phyloP scores from a whole-genome alignment of 2,797 vertebrate species.

The Discoglossus pictus region DNA sequence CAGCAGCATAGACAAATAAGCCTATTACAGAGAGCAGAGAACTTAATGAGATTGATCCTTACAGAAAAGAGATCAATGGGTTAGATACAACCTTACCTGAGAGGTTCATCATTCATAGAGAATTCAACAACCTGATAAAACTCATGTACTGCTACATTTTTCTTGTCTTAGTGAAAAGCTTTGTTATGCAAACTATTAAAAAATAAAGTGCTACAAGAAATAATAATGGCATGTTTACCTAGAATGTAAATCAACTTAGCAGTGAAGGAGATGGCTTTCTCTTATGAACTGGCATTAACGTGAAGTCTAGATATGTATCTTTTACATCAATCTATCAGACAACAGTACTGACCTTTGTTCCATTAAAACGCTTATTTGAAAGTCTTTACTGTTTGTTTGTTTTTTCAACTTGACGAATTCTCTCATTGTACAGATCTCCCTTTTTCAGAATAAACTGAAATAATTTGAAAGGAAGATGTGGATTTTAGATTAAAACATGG shows the following conservation, averaged over 20 bases:
- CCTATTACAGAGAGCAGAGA: conserved; percentile 58
- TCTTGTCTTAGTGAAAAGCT: conserved; percentile 35
- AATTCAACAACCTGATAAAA: conserved; percentile 55
- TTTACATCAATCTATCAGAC: too few species aligned
- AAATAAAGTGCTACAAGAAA: conserved; percentile 1
- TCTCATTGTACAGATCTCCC: too few species aligned
- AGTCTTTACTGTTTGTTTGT: too few species aligned
- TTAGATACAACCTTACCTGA: conserved; percentile 59
- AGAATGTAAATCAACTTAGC: conserved; percentile 5
- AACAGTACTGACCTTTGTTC: too few species aligned
- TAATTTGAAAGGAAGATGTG: too few species aligned
- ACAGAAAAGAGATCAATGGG: conserved; percentile 62
- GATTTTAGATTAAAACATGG: too few species aligned
- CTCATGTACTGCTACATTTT: conserved; percentile 31
- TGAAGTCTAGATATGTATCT: too few species aligned
- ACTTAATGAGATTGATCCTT: conserved; percentile 66
- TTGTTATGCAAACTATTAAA: conserved; percentile 22
- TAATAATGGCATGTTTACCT: conserved; percentile 1
- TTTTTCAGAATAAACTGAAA: too few species aligned
- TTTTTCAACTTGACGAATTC: too few species aligned
- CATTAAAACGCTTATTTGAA: too few species aligned
- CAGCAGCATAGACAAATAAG: conserved; percentile 59
- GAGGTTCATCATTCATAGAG: conserved; percentile 66
- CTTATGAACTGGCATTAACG: too few species aligned
- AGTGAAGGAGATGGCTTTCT: too few species aligned